Percentiles rank a stretch among this genome's conserved stretches.
phyloP scores from a whole-genome alignment of 2,888 invertebrate species.

The Amiota minor region DNA sequence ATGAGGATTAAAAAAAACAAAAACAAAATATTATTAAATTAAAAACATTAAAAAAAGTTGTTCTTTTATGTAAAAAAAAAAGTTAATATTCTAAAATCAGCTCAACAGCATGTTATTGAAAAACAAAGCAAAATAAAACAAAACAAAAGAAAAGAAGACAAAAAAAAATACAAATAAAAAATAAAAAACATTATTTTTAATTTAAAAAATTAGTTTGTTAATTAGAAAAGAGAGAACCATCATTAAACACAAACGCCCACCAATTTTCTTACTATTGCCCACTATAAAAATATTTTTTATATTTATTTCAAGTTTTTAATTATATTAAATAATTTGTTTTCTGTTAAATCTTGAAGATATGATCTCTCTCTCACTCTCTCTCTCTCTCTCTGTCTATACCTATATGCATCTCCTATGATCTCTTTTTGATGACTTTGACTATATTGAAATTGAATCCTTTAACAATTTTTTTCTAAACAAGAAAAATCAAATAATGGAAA shows the following conservation, averaged over 20 bases:
- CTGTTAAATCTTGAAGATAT: no score
- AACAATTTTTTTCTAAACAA: slow-evolving; percentile 31
- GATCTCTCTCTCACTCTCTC: no score
- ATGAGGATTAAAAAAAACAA: neutral
- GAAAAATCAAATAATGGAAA: slow-evolving; percentile 56
- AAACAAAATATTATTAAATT: neutral
- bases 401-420: no score
- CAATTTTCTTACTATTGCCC: no score
- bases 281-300: no score
- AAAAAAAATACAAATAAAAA: slow-evolving; percentile 17
- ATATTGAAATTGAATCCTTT: no score
- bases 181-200: slow-evolving; percentile 14
- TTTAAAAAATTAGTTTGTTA: slow-evolving; percentile 14
- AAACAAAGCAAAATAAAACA: slow-evolving; percentile 26
- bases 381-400: no score
- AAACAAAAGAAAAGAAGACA: slow-evolving; percentile 49
- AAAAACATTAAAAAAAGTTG: neutral
- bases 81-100: slow-evolving; percentile 16
- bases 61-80: neutral
- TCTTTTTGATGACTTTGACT: no score
- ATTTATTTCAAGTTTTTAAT: no score
- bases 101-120: neutral
- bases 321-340: no score
- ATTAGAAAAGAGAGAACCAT: no score
- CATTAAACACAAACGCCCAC: no score